These are phyloP conservation scores for Odontomachus brunneus DNA, from an alignment of 1,140 invertebrate species.

Conservation along the genomic window DNA sequence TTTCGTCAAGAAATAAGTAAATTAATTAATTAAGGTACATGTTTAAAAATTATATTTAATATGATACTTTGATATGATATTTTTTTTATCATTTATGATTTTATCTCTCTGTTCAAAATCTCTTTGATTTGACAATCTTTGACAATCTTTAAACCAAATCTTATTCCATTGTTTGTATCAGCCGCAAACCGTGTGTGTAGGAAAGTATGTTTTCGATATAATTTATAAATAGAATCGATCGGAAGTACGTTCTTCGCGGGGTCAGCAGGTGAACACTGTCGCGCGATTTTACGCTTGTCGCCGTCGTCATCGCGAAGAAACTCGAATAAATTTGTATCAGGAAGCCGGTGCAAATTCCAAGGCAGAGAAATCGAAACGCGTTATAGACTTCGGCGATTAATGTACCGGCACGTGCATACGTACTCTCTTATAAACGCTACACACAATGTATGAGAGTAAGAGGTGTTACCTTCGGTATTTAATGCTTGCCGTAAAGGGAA, in stretches of 20 bases:
- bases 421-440: constrained; percentile 12
- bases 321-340: constrained; percentile 42
- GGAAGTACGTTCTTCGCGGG: neutral
- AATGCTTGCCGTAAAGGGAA: constrained; percentile 51
- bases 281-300: constrained; percentile 5
- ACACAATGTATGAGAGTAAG: constrained; percentile 62
- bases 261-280: neutral
- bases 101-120: no score
- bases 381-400: constrained; percentile 58
- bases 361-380: constrained; percentile 68
- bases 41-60: no score
- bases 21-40: no score
- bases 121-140: no score
- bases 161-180: no score
- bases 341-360: constrained; percentile 54
- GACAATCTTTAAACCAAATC: no score
- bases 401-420: constrained; percentile 43
- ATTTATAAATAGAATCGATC: constrained; percentile 23
- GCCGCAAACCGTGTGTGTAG: neutral
- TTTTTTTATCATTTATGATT: no score
- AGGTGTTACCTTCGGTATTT: constrained; percentile 72
- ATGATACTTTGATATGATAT: no score
- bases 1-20: no score
- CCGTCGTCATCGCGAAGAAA: constrained; percentile 40
- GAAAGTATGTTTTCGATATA: constrained; percentile 20